These are phyloP conservation scores for Gastrophryne carolinensis DNA, from an alignment of 2,797 vertebrate species.

Conservation along the genomic window DNA sequence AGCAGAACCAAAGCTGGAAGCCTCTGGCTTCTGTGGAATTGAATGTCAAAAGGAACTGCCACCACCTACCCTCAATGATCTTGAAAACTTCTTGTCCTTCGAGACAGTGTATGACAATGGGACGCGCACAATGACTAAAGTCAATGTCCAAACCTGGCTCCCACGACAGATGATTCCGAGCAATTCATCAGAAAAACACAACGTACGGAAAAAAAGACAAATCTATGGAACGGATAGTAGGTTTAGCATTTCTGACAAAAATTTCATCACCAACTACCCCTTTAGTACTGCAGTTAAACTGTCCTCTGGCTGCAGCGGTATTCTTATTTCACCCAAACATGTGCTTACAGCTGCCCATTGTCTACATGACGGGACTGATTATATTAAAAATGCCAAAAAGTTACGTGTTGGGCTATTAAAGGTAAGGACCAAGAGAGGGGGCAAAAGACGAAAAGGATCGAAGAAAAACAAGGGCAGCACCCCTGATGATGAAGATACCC, in stretches of 20 bases:
- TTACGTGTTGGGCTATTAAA: constrained; percentile 89
- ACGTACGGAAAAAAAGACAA: constrained; percentile 76
- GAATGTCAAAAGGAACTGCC: constrained; percentile 85
- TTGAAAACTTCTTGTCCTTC: constrained; percentile 88
- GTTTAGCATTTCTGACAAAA: constrained; percentile 90
- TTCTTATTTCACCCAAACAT: constrained; percentile 86
- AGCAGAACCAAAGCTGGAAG: constrained; percentile 71
- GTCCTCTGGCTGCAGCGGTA: constrained; percentile 92
- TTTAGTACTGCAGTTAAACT: constrained; percentile 93
- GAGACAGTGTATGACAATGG: constrained; percentile 94
- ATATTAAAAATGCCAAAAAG: constrained; percentile 82
- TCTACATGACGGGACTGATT: constrained; percentile 87
- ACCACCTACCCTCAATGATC: constrained; percentile 72
- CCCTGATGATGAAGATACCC: constrained; percentile 58
- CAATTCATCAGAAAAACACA: constrained; percentile 37
- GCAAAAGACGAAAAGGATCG: constrained; percentile 60
- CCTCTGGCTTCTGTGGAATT: constrained; percentile 84
- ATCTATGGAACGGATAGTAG: constrained; percentile 91
- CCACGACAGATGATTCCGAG: constrained; percentile 56
- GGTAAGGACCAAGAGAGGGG: constrained; percentile 73
- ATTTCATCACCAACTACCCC: constrained; percentile 86
- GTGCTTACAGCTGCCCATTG: constrained; percentile 96
- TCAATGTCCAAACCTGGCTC: constrained; percentile 65
- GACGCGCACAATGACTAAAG: constrained; percentile 82
- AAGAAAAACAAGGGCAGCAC: constrained; percentile 62